Base-by-base conservation (phyloP, 1,140 invertebrate genomes). In the Drosophila sturtevanti region DNA sequence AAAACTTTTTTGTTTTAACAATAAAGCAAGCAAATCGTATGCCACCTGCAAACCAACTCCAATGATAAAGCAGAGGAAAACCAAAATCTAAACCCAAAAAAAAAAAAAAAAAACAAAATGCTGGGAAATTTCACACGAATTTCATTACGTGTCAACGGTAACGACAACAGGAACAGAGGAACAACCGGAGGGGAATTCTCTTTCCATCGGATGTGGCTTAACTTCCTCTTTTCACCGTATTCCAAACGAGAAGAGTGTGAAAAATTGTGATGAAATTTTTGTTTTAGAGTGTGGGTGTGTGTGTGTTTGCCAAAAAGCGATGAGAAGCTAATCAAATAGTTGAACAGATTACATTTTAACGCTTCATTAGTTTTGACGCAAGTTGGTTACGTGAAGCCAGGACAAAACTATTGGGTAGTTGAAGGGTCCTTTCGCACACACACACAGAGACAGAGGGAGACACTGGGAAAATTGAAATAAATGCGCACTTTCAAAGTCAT, bases 401-500 rank as follows among this genome's bases (percentile, higher is more conserved):
- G 68, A 62, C 63, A 68, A 64, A 75, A 35, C 63, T 61, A 41
- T 51, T 58, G 66, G 48, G 60, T 21, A 37, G 12, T 22, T n/a
- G 35, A 69, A 61, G 56, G 66, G 66, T 61, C 34, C 37, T 63
- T 41, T 48, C 41, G 38, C 41, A 41, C 6, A 16, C n/a, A 35
- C 14, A 54, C 21, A 18, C 56, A 34, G 2, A 38, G n/a, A 7
- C 41, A 14, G 11, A 24, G 52, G n/a, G 27, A 31, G 4, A 31
- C 27, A 44, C 41, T 9, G n/a, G 12, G 38, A 54, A 75, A 81
- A 81, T 81, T 81, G 78, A 81, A 81, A 81, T 81, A 76, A 81
- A 81, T 81, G 77, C 78, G 73, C 77, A 69, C 73, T 81, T 81
- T 81, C 78, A 81, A 81, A 81, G 79, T 81, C 73, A 81, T 81